Evolutionary conservation across 2,113 vertebrate species (phyloP), one percentile per base, ranked within the genome.

Genomic region (Potamarius usumacintae): DNA sequence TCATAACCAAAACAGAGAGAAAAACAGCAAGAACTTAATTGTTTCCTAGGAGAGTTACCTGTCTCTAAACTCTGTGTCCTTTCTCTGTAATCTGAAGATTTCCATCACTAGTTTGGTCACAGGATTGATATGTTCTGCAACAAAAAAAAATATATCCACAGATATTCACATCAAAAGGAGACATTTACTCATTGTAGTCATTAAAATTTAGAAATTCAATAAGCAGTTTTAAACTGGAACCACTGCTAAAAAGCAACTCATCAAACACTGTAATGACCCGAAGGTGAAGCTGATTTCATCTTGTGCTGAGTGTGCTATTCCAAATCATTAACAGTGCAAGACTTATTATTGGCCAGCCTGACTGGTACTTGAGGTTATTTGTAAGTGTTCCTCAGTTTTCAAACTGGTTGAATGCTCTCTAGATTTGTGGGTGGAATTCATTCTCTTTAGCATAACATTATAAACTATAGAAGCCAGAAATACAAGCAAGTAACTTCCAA

Each of bases 21-120:
- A 57, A 14, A 55, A 55, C 1, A 53, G 8, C 9, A 65, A 69
- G 9, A 42, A 8, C 14, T 7, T 65, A 30, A 58, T 27, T 65
- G 42, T 50, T 67, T 11, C 74, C 71, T 48, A 18, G n/a, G 7
- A 67, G 52, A 48, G 72, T 53, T 88, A 88, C 82, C 86, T 69
- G 60, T 82, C 72, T n/a, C 52, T 57, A 27, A 72, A 69, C 2
- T 87, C 81, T 18, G 60, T 63, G 22, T 84, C 72, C 50, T 84
- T 88, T 69, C 9, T 78, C 60, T 88, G 86, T 30, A 88, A 72
- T 67, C 17, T 78, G 22, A 88, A 60, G 83, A 88, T 87, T 55
- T 87, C 86, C n/a, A 83, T 71, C 58, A 87, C 82, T 20, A 88
- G 81, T 17, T 88, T 88, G 7, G 86, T 88, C 22, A 84, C 86